phyloP scores from a whole-genome alignment of 2,113 vertebrate species.

The Xenus cinereus region DNA sequence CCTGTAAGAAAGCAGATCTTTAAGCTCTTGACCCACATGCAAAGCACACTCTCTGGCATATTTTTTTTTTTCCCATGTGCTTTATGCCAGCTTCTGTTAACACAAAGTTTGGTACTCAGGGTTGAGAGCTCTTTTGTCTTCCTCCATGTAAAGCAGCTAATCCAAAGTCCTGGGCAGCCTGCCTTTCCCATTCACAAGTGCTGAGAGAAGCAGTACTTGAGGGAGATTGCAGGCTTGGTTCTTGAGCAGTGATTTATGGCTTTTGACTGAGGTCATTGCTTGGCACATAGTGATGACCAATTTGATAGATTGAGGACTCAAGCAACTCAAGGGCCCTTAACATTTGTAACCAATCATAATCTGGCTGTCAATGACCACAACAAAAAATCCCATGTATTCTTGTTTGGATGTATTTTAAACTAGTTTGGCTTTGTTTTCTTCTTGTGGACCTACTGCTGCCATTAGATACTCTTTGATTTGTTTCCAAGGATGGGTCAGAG shows the following conservation, averaged over 20 bases:
- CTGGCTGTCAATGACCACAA: background rate
- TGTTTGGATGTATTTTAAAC: conserved; percentile 39
- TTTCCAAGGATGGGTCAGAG: conserved; percentile 42
- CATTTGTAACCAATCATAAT: conserved; percentile 35
- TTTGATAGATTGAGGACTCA: conserved; percentile 30
- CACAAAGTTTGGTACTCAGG: background rate
- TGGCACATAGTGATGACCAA: background rate
- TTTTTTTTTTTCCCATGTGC: background rate
- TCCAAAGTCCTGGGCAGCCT: background rate
- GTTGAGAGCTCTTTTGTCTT: background rate
- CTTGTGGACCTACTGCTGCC: background rate
- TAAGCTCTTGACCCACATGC: background rate
- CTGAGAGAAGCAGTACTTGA: background rate
- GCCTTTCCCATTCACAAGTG: background rate
- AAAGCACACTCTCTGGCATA: background rate
- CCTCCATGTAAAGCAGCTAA: background rate
- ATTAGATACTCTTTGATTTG: conserved; percentile 43
- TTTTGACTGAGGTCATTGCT: conserved; percentile 37
- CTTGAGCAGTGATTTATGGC: conserved; percentile 34
- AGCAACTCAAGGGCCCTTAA: conserved; percentile 12
- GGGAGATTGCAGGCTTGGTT: background rate
- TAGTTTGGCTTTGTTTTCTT: conserved; percentile 33
- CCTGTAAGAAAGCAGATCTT: background rate
- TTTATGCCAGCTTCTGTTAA: background rate
- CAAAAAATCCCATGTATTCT: background rate